Evolutionary conservation across 2,113 vertebrate genomes (phyloP), one percentile per base, ranked within the genome.

Genomic region (Hepsetus odoe): DNA sequence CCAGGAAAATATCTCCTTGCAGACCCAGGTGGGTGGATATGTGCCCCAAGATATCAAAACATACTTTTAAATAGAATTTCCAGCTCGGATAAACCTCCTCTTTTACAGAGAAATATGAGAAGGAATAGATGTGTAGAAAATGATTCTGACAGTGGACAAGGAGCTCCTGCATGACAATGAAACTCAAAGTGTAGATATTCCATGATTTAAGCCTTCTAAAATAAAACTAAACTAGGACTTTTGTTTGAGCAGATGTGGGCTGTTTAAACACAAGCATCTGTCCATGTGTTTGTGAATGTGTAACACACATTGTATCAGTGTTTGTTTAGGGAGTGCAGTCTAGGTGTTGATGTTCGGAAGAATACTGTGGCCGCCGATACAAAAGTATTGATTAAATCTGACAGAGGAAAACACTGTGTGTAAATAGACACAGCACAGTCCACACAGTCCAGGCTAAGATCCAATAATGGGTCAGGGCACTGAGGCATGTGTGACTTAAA

Each of bases 341-440:
- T 56, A 42, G 49, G 66, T 67, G 53, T 68, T 77, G 65, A 44
- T 42, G 56, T 56, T 9, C 58, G 16, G 1, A 42, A 58, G 38
- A 77, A 51, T 67, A 58, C 55, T 58, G 51, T 77, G 51, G 35
- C 53, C n/a, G 30, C 56, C 38, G 28, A 64, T 49, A 30, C 9
- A 53, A 44, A 51, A 38, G 73, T 70, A 70, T 77, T 77, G 66
- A 77, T 77, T 77, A 58, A 30, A 61, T 30, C 65, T 4, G 13
- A 77, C 58, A 11, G 28, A 77, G 40, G 20, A 0, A 77, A 59
- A 32, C 28, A 61, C 7, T 24, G 62, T 64, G 40, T 38, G 46
- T 65, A 65, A 40, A 70, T 59, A 69, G 66, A 77, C 66, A 58
- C 64, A 38, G 24, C 35, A 18, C 55, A 38, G 13, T 35, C 32